Conservation (phyloP, 2,888 invertebrate species). For the Ichneumoninae sp. region DNA sequence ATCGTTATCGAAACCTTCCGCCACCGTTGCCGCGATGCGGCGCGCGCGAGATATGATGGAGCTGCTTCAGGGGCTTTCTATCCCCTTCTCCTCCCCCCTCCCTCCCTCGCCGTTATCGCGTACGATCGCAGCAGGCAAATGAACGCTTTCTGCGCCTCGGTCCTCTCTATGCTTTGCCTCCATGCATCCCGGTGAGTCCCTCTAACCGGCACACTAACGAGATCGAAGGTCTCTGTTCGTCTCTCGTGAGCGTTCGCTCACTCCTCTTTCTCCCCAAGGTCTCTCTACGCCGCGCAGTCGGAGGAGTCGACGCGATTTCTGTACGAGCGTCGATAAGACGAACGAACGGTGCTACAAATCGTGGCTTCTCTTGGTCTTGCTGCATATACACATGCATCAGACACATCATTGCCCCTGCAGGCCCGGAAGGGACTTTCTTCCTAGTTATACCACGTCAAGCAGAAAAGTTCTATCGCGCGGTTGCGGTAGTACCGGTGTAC, state of each 20-base stretch:
- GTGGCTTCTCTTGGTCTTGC: constrained; percentile 50
- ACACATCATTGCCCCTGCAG: constrained; percentile 43
- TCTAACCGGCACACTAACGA: constrained; percentile 56
- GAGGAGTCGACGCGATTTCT: constrained; percentile 47
- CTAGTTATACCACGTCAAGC: constrained; percentile 45
- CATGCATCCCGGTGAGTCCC: constrained; percentile 48
- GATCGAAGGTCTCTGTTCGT: constrained; percentile 54
- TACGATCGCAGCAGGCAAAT: constrained; percentile 76
- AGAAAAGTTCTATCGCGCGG: constrained; percentile 41
- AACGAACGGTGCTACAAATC: constrained; percentile 58
- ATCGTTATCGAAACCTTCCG: constrained; percentile 76
- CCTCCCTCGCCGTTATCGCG: constrained; percentile 70
- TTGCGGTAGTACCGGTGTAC: constrained; percentile 25
- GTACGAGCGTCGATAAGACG: constrained; percentile 54
- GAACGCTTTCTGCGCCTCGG: constrained; percentile 71
- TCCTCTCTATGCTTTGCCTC: constrained; percentile 33
- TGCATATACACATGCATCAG: not conserved
- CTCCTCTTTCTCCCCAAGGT: constrained; percentile 37
- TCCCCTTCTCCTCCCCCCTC: not conserved
- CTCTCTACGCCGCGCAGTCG: constrained; percentile 24
- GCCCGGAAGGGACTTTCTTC: constrained; percentile 65
- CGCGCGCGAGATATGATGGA: constrained; percentile 76
- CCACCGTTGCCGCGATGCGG: constrained; percentile 59
- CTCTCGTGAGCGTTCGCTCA: constrained; percentile 29
- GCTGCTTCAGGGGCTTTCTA: constrained; percentile 54